Conservation (phyloP, 2,113 vertebrate genomes). For the Patagioenas fasciata region DNA sequence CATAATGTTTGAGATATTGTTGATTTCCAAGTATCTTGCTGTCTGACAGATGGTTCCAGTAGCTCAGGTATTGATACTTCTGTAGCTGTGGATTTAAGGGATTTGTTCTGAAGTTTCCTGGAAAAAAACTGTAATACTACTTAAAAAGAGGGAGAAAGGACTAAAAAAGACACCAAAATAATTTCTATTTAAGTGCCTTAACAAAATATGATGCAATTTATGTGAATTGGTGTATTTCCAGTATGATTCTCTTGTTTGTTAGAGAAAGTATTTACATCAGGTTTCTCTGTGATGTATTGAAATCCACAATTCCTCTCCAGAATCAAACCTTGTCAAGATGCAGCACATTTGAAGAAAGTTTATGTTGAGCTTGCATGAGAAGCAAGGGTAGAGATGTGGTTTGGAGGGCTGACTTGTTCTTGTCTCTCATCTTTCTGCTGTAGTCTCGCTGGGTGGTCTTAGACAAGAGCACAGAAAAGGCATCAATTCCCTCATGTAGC, state of each 20-base stretch:
- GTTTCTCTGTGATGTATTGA: background rate
- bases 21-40: background rate
- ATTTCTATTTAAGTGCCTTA: background rate
- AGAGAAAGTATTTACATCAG: background rate
- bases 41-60: background rate
- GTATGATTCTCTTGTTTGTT: background rate
- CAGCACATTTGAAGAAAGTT: background rate
- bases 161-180: background rate
- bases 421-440: background rate
- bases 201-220: background rate
- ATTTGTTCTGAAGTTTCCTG: background rate
- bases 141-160: background rate
- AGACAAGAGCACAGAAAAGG: background rate
- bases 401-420: background rate
- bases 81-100: background rate
- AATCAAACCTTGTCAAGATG: background rate
- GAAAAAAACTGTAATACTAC: background rate
- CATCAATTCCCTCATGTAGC: background rate
- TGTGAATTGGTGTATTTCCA: background rate
- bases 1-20: background rate
- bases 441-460: background rate
- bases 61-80: background rate
- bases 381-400: background rate
- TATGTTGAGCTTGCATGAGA: background rate
- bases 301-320: background rate